Evolutionary conservation across 2,888 invertebrate species (phyloP).

Genomic region (Synanthedon andrenaeformis): DNA sequence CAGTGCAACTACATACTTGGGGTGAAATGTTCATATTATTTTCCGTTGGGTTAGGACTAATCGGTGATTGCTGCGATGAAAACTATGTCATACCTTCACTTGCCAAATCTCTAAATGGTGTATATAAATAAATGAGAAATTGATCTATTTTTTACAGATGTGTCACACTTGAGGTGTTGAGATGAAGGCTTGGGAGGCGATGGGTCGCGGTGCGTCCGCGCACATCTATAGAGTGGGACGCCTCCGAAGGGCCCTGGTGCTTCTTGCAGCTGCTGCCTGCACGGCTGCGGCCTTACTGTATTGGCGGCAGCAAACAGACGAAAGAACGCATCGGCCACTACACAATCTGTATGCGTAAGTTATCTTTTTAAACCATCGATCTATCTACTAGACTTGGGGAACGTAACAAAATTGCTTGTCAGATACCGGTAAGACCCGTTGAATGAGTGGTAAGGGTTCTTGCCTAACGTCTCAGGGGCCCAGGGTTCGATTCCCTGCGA

Average conservation of each 20-base stretch:
- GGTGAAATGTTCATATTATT: too few relatives aligned
- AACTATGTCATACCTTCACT: too few relatives aligned
- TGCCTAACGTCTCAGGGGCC: too few relatives aligned
- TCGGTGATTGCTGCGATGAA: too few relatives aligned
- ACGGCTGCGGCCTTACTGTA: constrained; percentile 70
- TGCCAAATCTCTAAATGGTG: too few relatives aligned
- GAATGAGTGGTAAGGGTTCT: too few relatives aligned
- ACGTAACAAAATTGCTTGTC: not conserved
- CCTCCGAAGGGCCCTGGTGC: constrained; percentile 67
- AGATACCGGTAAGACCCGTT: not conserved
- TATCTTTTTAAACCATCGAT: not conserved
- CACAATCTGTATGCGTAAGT: constrained; percentile 42
- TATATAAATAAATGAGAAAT: not conserved
- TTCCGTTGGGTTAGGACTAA: too few relatives aligned
- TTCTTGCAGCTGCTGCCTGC: constrained; percentile 67
- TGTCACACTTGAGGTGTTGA: constrained; percentile 9
- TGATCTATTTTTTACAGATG: constrained; percentile 24
- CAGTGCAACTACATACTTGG: too few relatives aligned
- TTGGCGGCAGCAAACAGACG: constrained; percentile 71
- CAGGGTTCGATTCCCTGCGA: too few relatives aligned
- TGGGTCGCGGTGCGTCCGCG: constrained; percentile 61
- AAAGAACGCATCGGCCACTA: constrained; percentile 38
- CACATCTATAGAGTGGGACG: constrained; percentile 63
- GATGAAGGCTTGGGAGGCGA: constrained; percentile 50
- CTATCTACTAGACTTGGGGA: not conserved